Conservation (phyloP, 2,113 vertebrate species). For the mouse (Mus musculus) region GRCm39 chr1:107452501-107453000, state of each 20-base stretch:
- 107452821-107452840: not conserved
- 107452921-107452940: conserved; percentile 64
- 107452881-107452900: not conserved
- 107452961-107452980: conserved; percentile 17
- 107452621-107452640: conserved; percentile 88
- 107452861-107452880: not conserved
- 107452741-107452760: not conserved
- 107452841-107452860: not conserved
- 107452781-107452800: not conserved
- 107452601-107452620: conserved; percentile 94
- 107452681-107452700: not conserved
- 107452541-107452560: conserved; percentile 84
- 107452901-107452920: conserved; percentile 27
- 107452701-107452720: not conserved
- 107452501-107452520: conserved; percentile 92
- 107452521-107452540: conserved; percentile 87
- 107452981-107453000: conserved; percentile 32
- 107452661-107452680: conserved; percentile 84
- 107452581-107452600: conserved; percentile 91
- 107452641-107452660: conserved; percentile 91
- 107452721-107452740: not conserved
- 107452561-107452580: conserved; percentile 83
- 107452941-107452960: conserved; percentile 78
- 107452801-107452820: not conserved
- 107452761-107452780: not conserved